Evolutionary conservation across 1,140 invertebrate species (phyloP).

Genomic region (Sipha flava): DNA sequence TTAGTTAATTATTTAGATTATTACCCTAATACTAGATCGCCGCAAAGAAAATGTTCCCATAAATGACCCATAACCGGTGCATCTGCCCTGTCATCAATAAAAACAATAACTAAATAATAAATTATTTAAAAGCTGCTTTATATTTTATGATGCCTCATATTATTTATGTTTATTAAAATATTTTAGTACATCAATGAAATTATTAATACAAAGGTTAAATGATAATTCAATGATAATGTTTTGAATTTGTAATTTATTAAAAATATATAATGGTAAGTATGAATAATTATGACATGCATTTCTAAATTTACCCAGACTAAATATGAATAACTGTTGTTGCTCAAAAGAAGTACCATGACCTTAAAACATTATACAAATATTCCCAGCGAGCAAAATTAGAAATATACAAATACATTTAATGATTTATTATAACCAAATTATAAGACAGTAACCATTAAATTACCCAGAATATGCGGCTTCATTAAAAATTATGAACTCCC

Average conservation of each 20-base stretch:
- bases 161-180: neutral
- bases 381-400: neutral
- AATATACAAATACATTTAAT: neutral
- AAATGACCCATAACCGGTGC: constrained; percentile 88
- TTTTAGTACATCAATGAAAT: neutral
- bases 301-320: neutral
- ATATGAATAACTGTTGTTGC: neutral
- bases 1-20: neutral
- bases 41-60: constrained; percentile 81
- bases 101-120: constrained; percentile 32
- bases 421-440: neutral
- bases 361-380: neutral
- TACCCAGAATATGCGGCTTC: constrained; percentile 56
- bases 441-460: constrained; percentile 39
- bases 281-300: neutral
- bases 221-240: neutral
- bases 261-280: neutral
- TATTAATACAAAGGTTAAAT: neutral
- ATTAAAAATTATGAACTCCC: constrained; percentile 70
- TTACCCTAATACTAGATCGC: constrained; percentile 52
- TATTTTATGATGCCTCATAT: no score
- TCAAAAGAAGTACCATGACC: neutral
- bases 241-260: constrained; percentile 5
- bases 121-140: neutral
- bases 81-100: constrained; percentile 67